Evolutionary conservation across 2,888 invertebrate genomes (phyloP).

Genomic region (Temnothorax unifasciatus): DNA sequence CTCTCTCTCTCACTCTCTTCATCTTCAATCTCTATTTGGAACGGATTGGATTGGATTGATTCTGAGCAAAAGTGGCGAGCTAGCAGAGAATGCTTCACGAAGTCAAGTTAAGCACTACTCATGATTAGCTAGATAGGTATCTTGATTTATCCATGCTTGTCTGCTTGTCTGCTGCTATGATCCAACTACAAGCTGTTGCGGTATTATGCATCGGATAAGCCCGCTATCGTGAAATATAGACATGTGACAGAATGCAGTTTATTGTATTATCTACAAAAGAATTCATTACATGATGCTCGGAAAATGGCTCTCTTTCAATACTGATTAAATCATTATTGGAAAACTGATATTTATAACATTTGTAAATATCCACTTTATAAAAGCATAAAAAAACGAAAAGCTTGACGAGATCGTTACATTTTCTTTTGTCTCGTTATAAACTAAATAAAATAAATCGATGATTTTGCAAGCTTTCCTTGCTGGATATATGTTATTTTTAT

Average conservation of each 20-base stretch:
- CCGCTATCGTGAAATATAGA: conserved; percentile 15
- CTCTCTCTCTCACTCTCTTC: not conserved
- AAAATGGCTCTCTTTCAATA: not conserved
- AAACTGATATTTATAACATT: conserved; percentile 1
- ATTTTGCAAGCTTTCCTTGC: no score
- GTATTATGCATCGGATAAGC: conserved; percentile 58
- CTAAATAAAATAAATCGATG: not conserved
- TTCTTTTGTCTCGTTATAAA: not conserved
- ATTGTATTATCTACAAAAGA: not conserved
- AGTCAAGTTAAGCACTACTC: conserved; percentile 68
- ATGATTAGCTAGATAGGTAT: conserved; percentile 79
- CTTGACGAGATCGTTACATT: not conserved
- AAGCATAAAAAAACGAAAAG: not conserved
- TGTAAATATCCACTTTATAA: not conserved
- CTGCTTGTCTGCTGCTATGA: conserved; percentile 61
- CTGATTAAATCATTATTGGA: not conserved
- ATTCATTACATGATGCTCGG: not conserved
- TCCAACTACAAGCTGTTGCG: conserved; percentile 49
- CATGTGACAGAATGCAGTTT: not conserved
- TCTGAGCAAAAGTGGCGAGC: conserved; percentile 51
- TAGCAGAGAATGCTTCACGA: conserved; percentile 54
- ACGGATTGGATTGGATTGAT: conserved; percentile 49
- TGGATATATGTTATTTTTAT: no score
- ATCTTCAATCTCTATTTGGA: conserved; percentile 24
- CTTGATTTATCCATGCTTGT: conserved; percentile 78